These are phyloP conservation scores for Lysandra coridon DNA, from an alignment of 2,888 invertebrate genomes.

Conservation along the genomic window DNA sequence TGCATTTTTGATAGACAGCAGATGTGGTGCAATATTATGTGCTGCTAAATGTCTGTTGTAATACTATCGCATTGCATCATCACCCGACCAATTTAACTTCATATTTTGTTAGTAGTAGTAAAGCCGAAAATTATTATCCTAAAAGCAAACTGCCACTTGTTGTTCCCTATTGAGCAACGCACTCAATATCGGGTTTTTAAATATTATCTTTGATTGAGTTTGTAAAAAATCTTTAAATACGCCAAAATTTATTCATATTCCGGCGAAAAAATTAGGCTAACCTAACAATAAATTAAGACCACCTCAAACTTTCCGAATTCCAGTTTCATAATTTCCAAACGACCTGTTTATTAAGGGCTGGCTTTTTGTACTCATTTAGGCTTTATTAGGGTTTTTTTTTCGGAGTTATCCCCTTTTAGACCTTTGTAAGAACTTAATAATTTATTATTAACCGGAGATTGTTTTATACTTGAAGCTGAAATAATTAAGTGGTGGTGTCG, in stretches of 20 bases:
- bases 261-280: background rate
- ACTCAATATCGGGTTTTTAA: too few relatives aligned
- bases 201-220: too few relatives aligned
- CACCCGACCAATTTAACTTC: too few relatives aligned
- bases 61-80: too few relatives aligned
- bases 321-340: conserved; percentile 16
- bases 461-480: background rate
- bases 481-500: background rate
- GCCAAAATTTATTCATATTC: background rate
- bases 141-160: too few relatives aligned
- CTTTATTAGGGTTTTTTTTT: background rate
- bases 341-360: background rate
- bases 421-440: background rate
- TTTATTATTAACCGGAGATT: background rate
- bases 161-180: too few relatives aligned
- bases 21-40: too few relatives aligned
- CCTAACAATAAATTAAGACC: background rate
- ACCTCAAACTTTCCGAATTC: conserved; percentile 4
- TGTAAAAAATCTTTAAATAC: background rate
- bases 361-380: background rate
- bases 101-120: too few relatives aligned
- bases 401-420: background rate
- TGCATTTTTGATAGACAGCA: too few relatives aligned
- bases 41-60: too few relatives aligned
- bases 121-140: too few relatives aligned